These are phyloP conservation scores for Papilio elwesi DNA, from an alignment of 2,888 invertebrate species.

Conservation along the genomic window DNA sequence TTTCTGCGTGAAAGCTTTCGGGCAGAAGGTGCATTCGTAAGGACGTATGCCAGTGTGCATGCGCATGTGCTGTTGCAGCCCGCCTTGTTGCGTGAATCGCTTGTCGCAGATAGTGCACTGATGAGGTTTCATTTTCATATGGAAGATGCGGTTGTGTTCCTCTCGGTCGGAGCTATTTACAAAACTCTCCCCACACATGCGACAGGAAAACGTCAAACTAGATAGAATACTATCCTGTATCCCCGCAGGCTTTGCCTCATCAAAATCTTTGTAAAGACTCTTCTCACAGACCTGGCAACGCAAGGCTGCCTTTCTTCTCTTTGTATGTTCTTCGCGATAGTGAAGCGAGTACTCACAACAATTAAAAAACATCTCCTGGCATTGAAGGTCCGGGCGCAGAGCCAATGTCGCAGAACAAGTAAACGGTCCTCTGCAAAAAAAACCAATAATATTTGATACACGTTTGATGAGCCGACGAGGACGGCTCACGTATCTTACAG, in stretches of 20 bases:
- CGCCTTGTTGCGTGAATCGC: constrained; percentile 77
- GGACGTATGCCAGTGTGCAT: constrained; percentile 78
- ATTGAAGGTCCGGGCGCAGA: constrained; percentile 68
- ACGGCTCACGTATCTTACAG: too few species aligned
- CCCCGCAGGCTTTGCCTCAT: constrained; percentile 49
- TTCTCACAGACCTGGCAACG: constrained; percentile 81
- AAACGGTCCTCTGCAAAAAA: constrained; percentile 70
- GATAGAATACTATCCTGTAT: constrained; percentile 52
- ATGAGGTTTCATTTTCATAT: constrained; percentile 74
- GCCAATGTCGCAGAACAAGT: constrained; percentile 73
- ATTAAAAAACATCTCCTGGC: constrained; percentile 75
- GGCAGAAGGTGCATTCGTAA: constrained; percentile 72
- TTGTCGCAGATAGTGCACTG: constrained; percentile 74
- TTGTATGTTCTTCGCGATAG: constrained; percentile 78
- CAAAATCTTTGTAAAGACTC: constrained; percentile 67
- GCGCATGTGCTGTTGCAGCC: constrained; percentile 77
- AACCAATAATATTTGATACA: too few species aligned
- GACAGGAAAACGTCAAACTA: constrained; percentile 63
- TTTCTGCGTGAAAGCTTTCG: constrained; percentile 78
- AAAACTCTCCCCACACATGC: constrained; percentile 67
- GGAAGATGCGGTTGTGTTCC: constrained; percentile 70
- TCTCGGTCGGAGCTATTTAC: constrained; percentile 64
- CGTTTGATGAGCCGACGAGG: too few species aligned
- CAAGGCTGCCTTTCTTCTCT: constrained; percentile 73
- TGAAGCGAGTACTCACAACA: constrained; percentile 80